A percentile compares a stretch with the other conserved stretches of the same genome.
Conservation (phyloP, 2,113 vertebrate genomes). For the Alosa alosa region DNA sequence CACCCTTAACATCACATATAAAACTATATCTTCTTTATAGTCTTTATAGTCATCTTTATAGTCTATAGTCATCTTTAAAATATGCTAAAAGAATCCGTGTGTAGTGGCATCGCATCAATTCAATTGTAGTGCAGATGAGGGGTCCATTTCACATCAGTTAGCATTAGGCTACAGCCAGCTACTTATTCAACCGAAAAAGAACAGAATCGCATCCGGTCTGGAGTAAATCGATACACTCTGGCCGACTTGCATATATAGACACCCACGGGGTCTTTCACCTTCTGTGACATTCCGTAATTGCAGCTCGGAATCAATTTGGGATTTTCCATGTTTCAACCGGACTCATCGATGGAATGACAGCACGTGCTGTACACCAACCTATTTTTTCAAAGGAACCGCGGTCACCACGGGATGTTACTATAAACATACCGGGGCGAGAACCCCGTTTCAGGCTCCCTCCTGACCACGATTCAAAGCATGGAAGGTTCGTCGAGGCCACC, state of each 20-base stretch:
- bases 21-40: too few relatives aligned
- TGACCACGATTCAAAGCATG: neutral
- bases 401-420: neutral
- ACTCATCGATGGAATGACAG: neutral
- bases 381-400: neutral
- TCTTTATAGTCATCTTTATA: too few relatives aligned
- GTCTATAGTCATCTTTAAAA: too few relatives aligned
- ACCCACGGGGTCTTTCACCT: neutral
- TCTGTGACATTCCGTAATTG: conserved; percentile 2
- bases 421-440: neutral
- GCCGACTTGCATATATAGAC: neutral
- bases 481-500: neutral
- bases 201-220: neutral
- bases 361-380: neutral
- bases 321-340: neutral
- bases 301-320: conserved; percentile 2
- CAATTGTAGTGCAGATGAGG: neutral
- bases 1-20: too few relatives aligned
- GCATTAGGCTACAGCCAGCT: neutral
- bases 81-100: too few relatives aligned
- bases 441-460: neutral
- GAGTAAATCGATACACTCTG: neutral
- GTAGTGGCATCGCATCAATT: neutral
- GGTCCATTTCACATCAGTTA: neutral
- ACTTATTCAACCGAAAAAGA: neutral